Conservation (phyloP, 2,797 vertebrate species). For the Malurus leucopterus region DNA sequence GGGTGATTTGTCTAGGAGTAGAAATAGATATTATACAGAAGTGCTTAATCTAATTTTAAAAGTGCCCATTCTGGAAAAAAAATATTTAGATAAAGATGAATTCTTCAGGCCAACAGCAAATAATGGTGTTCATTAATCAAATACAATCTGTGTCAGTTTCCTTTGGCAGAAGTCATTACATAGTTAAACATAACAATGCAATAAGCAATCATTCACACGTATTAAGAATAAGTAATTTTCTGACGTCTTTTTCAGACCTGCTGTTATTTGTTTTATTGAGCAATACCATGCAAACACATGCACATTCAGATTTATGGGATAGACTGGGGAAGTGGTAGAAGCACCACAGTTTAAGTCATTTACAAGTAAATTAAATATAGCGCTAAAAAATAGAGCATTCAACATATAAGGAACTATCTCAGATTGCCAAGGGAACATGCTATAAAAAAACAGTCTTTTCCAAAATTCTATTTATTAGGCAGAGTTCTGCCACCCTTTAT, state of each 20-base stretch:
- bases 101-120: conserved; percentile 47
- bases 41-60: conserved; percentile 42
- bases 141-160: conserved; percentile 19
- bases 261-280: conserved; percentile 48
- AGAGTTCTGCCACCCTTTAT: background rate
- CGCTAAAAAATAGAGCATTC: background rate
- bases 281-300: conserved; percentile 6
- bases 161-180: conserved; percentile 52
- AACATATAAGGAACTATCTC: background rate
- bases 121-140: conserved; percentile 62
- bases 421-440: background rate
- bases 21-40: conserved; percentile 31
- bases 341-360: conserved; percentile 15
- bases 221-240: conserved; percentile 55
- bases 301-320: conserved; percentile 44
- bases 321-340: conserved; percentile 7
- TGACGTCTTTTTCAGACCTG: conserved; percentile 30
- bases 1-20: conserved; percentile 24
- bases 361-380: conserved; percentile 30
- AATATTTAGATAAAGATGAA: conserved; percentile 54
- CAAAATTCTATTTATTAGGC: conserved; percentile 27
- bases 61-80: conserved; percentile 29
- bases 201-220: conserved; percentile 31
- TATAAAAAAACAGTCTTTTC: background rate
- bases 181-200: conserved; percentile 40